Evolutionary conservation across 2,113 vertebrate species (phyloP).

Genomic region (Chaetura pelagica): DNA sequence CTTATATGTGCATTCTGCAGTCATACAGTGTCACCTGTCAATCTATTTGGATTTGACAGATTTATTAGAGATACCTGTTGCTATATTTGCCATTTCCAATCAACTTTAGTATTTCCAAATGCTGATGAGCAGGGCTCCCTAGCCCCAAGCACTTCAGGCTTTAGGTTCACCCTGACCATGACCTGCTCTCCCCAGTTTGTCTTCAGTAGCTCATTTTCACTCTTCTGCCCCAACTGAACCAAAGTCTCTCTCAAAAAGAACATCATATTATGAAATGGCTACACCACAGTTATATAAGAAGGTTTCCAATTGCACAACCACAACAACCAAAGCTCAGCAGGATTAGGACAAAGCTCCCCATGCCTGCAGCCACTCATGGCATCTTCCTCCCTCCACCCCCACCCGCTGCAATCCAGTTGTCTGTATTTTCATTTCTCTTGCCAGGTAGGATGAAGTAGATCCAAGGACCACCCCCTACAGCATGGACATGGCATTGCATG

Average conservation of each 20-base stretch:
- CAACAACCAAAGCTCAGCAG: not conserved
- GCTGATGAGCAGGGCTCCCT: not conserved
- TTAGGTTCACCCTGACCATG: not conserved
- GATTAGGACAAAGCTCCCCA: not conserved
- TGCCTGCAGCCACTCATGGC: not conserved
- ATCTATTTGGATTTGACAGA: rapidly evolving
- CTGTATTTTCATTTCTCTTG: not conserved
- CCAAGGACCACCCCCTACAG: not conserved
- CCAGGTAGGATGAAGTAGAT: not conserved
- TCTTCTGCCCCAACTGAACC: rapidly evolving
- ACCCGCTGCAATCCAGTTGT: not conserved
- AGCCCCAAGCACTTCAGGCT: rapidly evolving
- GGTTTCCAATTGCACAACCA: not conserved
- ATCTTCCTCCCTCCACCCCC: not conserved
- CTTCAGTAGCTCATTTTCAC: not conserved
- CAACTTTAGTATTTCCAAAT: rapidly evolving
- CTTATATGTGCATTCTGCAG: rapidly evolving
- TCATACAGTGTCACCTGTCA: not conserved
- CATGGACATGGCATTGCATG: rapidly evolving
- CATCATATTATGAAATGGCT: not conserved
- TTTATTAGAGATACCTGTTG: not conserved
- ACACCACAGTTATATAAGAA: not conserved
- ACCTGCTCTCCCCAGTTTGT: not conserved
- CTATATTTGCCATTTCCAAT: not conserved
- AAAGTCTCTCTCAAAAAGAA: not conserved